Conservation (phyloP, 2,888 invertebrate species). For the Andrena haemorrhoa region DNA sequence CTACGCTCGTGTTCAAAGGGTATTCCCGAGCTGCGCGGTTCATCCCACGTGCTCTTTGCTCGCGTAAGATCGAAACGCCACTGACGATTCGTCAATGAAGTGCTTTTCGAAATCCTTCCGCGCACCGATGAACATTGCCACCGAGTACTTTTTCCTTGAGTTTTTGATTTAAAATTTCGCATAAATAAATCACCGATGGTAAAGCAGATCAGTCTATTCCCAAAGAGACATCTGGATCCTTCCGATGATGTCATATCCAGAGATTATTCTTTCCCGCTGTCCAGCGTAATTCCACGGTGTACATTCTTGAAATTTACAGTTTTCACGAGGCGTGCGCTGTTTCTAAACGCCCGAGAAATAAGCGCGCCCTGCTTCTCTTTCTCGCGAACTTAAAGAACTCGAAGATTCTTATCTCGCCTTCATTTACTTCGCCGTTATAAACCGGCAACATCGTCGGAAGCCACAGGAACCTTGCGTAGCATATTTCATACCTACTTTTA, state of each 20-base stretch:
- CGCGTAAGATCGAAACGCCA: neutral
- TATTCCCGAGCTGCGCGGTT: neutral
- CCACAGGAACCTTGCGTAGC: too few relatives aligned
- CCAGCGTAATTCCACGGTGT: slow-evolving; percentile 1
- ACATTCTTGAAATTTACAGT: slow-evolving; percentile 6
- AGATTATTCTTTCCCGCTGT: slow-evolving; percentile 46
- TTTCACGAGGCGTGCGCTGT: neutral
- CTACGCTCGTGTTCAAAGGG: neutral
- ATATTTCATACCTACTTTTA: neutral
- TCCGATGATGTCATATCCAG: slow-evolving; percentile 62
- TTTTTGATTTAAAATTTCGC: neutral
- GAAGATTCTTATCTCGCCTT: neutral
- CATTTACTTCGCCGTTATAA: neutral
- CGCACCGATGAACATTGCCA: neutral
- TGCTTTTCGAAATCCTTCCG: neutral
- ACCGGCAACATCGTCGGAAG: too few relatives aligned
- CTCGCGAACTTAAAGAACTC: neutral
- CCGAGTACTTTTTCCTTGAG: neutral
- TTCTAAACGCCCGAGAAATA: neutral
- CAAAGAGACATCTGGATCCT: slow-evolving; percentile 44
- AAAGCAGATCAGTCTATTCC: neutral
- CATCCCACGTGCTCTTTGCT: neutral
- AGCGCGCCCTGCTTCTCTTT: neutral
- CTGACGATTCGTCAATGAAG: neutral
- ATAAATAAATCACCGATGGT: slow-evolving; percentile 15